Conservation (phyloP, 2,113 vertebrate species). For the Malurus alboscapulatus region DNA sequence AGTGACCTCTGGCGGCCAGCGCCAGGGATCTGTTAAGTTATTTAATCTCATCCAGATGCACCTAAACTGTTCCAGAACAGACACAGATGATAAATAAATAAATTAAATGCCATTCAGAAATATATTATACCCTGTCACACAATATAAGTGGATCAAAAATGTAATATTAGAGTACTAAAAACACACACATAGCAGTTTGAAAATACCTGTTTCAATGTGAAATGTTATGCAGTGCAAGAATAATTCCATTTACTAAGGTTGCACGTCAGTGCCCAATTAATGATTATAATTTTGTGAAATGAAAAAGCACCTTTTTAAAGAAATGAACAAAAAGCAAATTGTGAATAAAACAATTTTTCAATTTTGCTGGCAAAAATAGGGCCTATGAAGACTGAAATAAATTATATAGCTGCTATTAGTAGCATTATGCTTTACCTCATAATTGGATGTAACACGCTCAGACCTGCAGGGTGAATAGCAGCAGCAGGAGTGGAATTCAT, state of each 20-base stretch:
- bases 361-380: conserved; percentile 76
- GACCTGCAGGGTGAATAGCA: conserved; percentile 69
- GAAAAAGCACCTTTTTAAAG: conserved; percentile 70
- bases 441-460: conserved; percentile 79
- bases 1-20: conserved; percentile 80
- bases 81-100: conserved; percentile 66
- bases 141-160: conserved; percentile 52
- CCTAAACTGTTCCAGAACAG: not conserved
- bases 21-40: conserved; percentile 38
- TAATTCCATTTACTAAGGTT: conserved; percentile 68
- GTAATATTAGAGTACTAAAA: conserved; percentile 62
- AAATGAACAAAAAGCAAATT: conserved; percentile 75
- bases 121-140: conserved; percentile 53
- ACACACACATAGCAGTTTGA: conserved; percentile 66
- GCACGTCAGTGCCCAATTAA: conserved; percentile 73
- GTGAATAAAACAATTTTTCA: conserved; percentile 82
- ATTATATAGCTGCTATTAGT: conserved; percentile 78
- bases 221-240: conserved; percentile 63
- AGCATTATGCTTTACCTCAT: conserved; percentile 78
- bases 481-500: conserved; percentile 75
- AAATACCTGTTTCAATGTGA: conserved; percentile 66
- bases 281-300: conserved; percentile 75
- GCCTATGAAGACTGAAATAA: conserved; percentile 76
- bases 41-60: conserved; percentile 55
- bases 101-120: conserved; percentile 56